Evolutionary conservation across 2,888 invertebrate species (phyloP).

Genomic region (Rhogogaster chlorosoma): DNA sequence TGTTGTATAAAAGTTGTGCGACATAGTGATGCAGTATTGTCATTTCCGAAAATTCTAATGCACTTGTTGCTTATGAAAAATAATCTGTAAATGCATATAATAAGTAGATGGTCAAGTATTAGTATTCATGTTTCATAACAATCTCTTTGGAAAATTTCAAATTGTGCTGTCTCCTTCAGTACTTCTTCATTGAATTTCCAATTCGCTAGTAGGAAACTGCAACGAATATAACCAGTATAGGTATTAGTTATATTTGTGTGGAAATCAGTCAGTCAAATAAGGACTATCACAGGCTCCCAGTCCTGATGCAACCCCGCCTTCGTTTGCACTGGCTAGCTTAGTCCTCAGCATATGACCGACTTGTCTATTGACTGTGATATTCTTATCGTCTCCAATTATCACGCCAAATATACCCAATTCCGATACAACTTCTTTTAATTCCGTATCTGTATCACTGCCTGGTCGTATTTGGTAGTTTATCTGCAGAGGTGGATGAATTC

Average conservation of each 20-base stretch:
- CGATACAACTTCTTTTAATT: constrained; percentile 78
- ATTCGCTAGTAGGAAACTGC: neutral
- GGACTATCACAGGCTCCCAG: constrained; percentile 82
- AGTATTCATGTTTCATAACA: neutral
- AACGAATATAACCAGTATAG: neutral
- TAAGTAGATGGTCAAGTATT: neutral
- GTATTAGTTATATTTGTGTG: neutral
- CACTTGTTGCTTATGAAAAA: neutral
- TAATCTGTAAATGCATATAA: constrained; percentile 2
- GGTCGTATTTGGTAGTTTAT: constrained; percentile 79
- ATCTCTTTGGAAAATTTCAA: neutral
- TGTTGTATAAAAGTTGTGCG: neutral
- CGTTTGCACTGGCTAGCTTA: constrained; percentile 79
- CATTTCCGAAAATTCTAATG: neutral
- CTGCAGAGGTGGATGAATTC: constrained; percentile 79
- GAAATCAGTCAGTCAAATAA: constrained; percentile 75
- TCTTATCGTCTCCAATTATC: constrained; percentile 79
- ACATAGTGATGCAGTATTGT: constrained; percentile 1
- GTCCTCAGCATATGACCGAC: constrained; percentile 82
- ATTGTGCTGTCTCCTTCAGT: neutral
- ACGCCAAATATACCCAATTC: constrained; percentile 85
- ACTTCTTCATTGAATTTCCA: neutral
- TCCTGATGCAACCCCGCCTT: constrained; percentile 83
- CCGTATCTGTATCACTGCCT: constrained; percentile 61
- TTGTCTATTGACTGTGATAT: constrained; percentile 77